Conservation (phyloP, 2,113 vertebrate species). For the Serranochromis macrocephalus region DNA sequence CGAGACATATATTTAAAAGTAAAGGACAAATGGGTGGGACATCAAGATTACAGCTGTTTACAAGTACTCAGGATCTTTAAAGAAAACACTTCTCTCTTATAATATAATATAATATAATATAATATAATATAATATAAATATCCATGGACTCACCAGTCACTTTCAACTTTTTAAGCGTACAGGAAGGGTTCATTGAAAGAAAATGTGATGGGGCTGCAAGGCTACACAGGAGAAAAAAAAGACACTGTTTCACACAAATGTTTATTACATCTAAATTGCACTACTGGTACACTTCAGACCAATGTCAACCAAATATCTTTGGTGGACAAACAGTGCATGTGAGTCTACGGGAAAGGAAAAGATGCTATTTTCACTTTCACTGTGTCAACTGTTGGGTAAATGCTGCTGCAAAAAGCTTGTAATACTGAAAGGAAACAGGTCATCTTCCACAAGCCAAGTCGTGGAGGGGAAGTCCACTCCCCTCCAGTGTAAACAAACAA, state of each 20-base stretch:
- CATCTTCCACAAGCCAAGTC: not conserved
- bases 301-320: not conserved
- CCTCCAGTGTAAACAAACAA: slow-evolving; percentile 7
- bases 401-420: not conserved
- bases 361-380: not conserved
- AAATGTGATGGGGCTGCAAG: not conserved
- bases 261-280: not conserved
- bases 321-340: not conserved
- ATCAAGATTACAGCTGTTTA: not conserved
- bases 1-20: not conserved
- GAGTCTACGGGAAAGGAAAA: not conserved
- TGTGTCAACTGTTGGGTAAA: not conserved
- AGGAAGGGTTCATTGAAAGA: not conserved
- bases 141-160: not conserved
- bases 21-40: not conserved
- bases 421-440: not conserved
- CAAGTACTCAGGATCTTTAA: not conserved
- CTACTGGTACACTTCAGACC: not conserved
- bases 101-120: not conserved
- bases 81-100: not conserved
- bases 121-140: not conserved
- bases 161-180: not conserved
- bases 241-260: not conserved
- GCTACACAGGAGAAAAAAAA: not conserved
- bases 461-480: slow-evolving; percentile 7